A percentile compares a stretch with the other conserved stretches of the same genome.
phyloP scores from a whole-genome alignment of 2,113 vertebrate species.

The Corynorhinus townsendii region DNA sequence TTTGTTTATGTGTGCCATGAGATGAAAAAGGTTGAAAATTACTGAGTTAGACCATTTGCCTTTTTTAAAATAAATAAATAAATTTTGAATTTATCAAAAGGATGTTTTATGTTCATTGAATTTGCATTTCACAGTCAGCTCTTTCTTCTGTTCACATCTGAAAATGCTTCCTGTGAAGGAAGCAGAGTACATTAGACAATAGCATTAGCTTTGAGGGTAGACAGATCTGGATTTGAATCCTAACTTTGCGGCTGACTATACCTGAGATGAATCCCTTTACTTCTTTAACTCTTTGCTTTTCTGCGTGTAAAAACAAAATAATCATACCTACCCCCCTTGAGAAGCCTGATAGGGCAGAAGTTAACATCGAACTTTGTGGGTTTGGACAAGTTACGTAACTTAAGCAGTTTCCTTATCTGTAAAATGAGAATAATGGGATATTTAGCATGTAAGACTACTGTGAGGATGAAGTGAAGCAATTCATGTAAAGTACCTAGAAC shows the following conservation, averaged over 20 bases:
- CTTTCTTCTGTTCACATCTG: background rate
- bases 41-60: background rate
- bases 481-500: background rate
- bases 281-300: background rate
- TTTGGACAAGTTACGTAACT: background rate
- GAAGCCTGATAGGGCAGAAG: background rate
- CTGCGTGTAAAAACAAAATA: background rate
- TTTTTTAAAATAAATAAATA: background rate
- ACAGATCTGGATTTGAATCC: background rate
- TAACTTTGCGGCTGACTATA: background rate
- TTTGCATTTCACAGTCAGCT: background rate
- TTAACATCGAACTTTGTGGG: background rate
- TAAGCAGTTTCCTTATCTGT: background rate
- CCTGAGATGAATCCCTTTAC: background rate
- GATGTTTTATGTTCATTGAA: background rate
- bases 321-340: background rate
- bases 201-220: background rate
- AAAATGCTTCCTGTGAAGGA: background rate
- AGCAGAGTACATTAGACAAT: background rate
- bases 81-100: background rate
- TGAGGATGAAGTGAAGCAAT: background rate
- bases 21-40: background rate
- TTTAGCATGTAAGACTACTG: background rate
- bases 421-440: background rate
- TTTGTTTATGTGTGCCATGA: background rate